These are phyloP conservation scores for Etheostoma perlongum DNA, from an alignment of 2,797 vertebrate species.

Conservation along the genomic window DNA sequence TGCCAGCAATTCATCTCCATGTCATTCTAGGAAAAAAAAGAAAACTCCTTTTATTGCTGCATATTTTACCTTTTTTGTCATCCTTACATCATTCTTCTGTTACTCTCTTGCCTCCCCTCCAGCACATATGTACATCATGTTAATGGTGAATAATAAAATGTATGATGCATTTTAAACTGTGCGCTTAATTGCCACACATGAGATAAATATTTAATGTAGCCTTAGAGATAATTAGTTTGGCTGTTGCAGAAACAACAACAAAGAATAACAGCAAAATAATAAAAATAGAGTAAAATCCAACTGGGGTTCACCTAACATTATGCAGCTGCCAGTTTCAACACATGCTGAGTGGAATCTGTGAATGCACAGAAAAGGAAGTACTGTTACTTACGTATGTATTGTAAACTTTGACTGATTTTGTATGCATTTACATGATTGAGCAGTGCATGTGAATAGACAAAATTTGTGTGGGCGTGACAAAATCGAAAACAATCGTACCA, in stretches of 20 bases:
- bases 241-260: constrained; percentile 26
- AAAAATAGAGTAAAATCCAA: constrained; percentile 59
- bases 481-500: constrained; percentile 45
- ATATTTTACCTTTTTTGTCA: constrained; percentile 62
- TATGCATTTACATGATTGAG: constrained; percentile 19
- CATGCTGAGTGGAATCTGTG: constrained; percentile 48
- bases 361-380: constrained; percentile 39
- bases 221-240: constrained; percentile 25
- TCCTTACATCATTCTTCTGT: constrained; percentile 22
- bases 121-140: constrained; percentile 9
- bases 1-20: constrained; percentile 66
- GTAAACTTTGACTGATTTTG: constrained; percentile 32
- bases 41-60: constrained; percentile 54
- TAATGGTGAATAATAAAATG: constrained; percentile 27
- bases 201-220: constrained; percentile 22
- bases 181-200: constrained; percentile 9
- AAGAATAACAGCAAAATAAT: constrained; percentile 29
- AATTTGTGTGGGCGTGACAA: constrained; percentile 34
- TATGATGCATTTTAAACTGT: constrained; percentile 17
- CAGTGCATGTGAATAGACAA: constrained; percentile 18
- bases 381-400: constrained; percentile 10
- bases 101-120: background rate
- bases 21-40: constrained; percentile 51
- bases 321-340: constrained; percentile 44
- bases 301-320: constrained; percentile 44